These are phyloP conservation scores for Myotis lucifugus DNA, from an alignment of 2,113 vertebrate genomes.

Conservation along the genomic window DNA sequence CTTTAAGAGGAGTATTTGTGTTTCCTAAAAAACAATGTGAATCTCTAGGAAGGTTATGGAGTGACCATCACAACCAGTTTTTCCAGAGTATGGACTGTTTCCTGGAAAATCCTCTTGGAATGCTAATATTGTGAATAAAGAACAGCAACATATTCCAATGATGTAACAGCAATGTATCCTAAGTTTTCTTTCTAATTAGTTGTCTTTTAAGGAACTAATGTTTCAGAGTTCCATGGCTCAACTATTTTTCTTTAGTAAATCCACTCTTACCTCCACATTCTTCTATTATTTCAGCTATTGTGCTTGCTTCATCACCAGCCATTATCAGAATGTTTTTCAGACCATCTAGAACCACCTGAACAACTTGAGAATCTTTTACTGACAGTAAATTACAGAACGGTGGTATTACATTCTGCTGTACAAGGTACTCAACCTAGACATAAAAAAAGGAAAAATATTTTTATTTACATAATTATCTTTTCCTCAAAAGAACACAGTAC, in stretches of 20 bases:
- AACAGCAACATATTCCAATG: not conserved
- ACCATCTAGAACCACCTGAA: constrained; percentile 98
- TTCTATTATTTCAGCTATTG: constrained; percentile 98
- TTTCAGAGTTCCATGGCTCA: not conserved
- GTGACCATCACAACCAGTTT: not conserved
- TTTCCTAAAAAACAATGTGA: not conserved
- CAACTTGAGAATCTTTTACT: constrained; percentile 99
- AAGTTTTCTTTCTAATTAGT: not conserved
- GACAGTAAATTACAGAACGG: constrained; percentile 97
- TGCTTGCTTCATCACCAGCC: constrained; percentile 98
- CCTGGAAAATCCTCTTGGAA: constrained; percentile 15
- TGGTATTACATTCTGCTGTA: constrained; percentile 97
- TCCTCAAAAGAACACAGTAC: not conserved
- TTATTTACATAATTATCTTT: constrained; percentile 33
- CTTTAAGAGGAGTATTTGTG: not conserved
- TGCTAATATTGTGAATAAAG: not conserved
- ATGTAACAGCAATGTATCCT: not conserved
- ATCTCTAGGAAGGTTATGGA: constrained; percentile 2
- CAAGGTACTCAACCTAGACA: constrained; percentile 96
- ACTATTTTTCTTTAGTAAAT: constrained; percentile 2
- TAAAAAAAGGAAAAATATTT: constrained; percentile 34
- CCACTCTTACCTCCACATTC: constrained; percentile 94
- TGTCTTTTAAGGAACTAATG: constrained; percentile 35
- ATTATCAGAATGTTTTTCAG: constrained; percentile 99
- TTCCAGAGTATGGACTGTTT: not conserved